Conservation (phyloP, 2,888 invertebrate genomes). For the Dendrolimus houi region DNA sequence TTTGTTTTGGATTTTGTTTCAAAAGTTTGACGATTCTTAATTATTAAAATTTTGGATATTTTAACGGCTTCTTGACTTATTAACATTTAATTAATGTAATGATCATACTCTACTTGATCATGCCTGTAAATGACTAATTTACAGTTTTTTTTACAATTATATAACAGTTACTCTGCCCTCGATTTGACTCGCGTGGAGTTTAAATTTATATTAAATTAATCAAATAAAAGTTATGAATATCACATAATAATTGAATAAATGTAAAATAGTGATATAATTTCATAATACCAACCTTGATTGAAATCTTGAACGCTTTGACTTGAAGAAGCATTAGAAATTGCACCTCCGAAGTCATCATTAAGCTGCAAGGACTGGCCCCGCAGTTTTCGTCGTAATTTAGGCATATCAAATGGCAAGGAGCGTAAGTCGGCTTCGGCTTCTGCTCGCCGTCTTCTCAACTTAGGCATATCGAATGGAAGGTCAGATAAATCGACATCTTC, state of each 20-base stretch:
- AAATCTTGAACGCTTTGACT: constrained; percentile 88
- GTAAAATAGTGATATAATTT: constrained; percentile 3
- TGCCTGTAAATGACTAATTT: too few relatives aligned
- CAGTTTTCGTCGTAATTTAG: constrained; percentile 86
- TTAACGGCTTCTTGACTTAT: too few relatives aligned
- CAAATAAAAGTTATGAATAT: too few relatives aligned
- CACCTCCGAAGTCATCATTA: constrained; percentile 80
- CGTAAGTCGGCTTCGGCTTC: constrained; percentile 88
- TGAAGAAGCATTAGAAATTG: constrained; percentile 87
- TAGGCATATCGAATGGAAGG: constrained; percentile 94
- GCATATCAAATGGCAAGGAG: constrained; percentile 94
- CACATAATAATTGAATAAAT: too few relatives aligned
- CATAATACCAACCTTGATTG: constrained; percentile 76
- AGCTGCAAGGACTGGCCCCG: constrained; percentile 79
- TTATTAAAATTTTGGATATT: too few relatives aligned
- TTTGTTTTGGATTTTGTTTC: too few relatives aligned
- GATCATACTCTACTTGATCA: too few relatives aligned
- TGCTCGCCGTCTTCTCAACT: constrained; percentile 82
- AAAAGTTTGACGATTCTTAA: too few relatives aligned
- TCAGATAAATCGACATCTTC: constrained; percentile 83
- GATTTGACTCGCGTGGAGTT: neutral
- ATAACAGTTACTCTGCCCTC: constrained; percentile 3
- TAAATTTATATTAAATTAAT: neutral
- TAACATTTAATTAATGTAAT: too few relatives aligned
- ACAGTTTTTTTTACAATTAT: constrained; percentile 14